Conservation (phyloP, 2,888 invertebrate species). For the Hydroisotoma schaefferi region DNA sequence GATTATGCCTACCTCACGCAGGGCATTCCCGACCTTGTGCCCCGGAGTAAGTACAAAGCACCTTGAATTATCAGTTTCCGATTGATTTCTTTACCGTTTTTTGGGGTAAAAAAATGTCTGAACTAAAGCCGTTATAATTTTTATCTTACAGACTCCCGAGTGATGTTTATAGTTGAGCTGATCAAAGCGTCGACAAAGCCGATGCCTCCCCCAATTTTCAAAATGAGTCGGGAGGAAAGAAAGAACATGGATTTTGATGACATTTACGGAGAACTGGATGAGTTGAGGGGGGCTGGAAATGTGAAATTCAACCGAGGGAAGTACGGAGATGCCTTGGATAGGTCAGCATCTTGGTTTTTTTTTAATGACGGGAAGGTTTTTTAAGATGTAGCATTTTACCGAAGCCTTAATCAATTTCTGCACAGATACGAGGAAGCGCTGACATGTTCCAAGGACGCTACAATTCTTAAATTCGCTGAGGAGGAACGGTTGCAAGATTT, state of each 20-base stretch:
- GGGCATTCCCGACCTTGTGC: neutral
- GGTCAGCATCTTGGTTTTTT: neutral
- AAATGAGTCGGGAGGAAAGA: neutral
- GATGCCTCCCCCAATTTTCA: neutral
- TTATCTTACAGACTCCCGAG: neutral
- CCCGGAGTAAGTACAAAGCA: neutral
- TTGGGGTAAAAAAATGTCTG: no score
- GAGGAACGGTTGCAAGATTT: neutral
- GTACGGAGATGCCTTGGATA: neutral
- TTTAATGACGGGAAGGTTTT: no score
- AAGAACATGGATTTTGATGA: neutral
- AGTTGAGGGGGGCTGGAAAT: neutral
- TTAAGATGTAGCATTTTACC: no score
- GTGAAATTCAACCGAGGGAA: neutral
- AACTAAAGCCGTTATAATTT: neutral
- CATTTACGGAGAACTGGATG: neutral
- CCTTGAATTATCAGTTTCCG: neutral
- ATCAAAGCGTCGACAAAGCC: neutral
- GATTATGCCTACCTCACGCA: constrained; percentile 6
- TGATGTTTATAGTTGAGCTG: neutral
- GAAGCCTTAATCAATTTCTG: neutral
- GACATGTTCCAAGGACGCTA: neutral
- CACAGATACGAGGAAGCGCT: neutral
- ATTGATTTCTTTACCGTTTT: no score
- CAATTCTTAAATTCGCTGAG: neutral